Conservation (phyloP, 2,113 vertebrate species). For the Gnathonemus longibarbis region DNA sequence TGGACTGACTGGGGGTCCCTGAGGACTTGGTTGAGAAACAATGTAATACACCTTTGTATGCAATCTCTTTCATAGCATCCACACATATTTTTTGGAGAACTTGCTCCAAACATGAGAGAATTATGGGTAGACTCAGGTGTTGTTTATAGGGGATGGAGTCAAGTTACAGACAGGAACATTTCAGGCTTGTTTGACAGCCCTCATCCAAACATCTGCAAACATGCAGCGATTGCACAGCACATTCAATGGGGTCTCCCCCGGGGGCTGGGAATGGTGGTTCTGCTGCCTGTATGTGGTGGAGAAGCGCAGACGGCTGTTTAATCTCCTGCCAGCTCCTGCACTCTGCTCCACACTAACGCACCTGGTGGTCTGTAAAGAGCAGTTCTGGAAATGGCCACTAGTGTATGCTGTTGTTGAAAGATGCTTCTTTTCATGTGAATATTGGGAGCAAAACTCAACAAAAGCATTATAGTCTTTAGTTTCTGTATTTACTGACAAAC, state of each 20-base stretch:
- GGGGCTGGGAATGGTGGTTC: neutral
- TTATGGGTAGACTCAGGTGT: neutral
- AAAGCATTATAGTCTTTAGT: neutral
- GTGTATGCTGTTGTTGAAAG: neutral
- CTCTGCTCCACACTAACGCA: neutral
- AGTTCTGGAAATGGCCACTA: neutral
- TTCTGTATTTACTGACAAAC: neutral
- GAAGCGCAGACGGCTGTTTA: neutral
- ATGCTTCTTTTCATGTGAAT: neutral
- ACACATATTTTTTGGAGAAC: neutral
- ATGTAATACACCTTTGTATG: neutral
- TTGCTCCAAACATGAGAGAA: slow-evolving; percentile 10
- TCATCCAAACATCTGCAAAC: neutral
- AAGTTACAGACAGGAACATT: neutral
- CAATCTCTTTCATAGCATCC: too few species aligned
- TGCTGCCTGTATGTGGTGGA: neutral
- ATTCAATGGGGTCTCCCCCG: neutral
- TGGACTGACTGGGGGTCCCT: neutral
- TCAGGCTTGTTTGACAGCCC: neutral
- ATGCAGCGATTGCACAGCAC: neutral
- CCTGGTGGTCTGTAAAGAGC: neutral
- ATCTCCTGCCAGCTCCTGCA: neutral
- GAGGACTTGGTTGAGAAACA: neutral
- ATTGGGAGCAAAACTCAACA: neutral
- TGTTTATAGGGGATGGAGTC: neutral